Conservation (phyloP, 1,140 invertebrate species). For the Galendromus occidentalis region DNA sequence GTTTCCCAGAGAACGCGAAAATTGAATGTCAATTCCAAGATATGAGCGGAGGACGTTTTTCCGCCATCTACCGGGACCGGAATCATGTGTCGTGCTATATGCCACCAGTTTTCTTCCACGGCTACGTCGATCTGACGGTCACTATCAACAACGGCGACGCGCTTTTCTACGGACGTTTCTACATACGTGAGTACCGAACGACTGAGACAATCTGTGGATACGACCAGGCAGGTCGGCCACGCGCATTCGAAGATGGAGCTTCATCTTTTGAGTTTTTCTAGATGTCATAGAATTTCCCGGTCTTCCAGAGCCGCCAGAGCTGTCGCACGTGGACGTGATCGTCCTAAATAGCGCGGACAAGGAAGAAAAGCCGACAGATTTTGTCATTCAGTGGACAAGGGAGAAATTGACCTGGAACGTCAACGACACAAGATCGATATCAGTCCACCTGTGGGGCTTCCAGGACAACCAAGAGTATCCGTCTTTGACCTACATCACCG, state of each 20-base stretch:
- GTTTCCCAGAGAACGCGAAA: constrained; percentile 43
- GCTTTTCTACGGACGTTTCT: constrained; percentile 77
- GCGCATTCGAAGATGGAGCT: too few relatives aligned
- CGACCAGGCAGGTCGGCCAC: too few relatives aligned
- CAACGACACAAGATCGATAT: constrained; percentile 13
- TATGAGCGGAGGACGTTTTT: constrained; percentile 19
- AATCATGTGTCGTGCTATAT: constrained; percentile 74
- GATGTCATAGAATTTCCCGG: neutral
- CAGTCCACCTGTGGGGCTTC: constrained; percentile 21
- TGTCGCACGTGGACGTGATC: constrained; percentile 20
- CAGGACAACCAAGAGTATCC: constrained; percentile 21
- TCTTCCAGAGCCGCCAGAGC: constrained; percentile 21
- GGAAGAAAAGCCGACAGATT: constrained; percentile 17
- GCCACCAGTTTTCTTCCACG: constrained; percentile 66
- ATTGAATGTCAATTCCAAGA: constrained; percentile 44
- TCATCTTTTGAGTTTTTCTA: too few relatives aligned
- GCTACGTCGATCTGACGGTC: constrained; percentile 68
- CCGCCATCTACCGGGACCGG: constrained; percentile 21
- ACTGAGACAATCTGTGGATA: too few relatives aligned
- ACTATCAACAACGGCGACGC: constrained; percentile 52
- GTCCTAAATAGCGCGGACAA: constrained; percentile 19
- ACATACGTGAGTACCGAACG: constrained; percentile 46
- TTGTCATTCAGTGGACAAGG: constrained; percentile 21
- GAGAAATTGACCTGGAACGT: constrained; percentile 19
- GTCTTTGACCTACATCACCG: constrained; percentile 21